Evolutionary conservation across 2,797 vertebrate genomes (phyloP).

Genomic region (Peromyscus melanophrys): DNA sequence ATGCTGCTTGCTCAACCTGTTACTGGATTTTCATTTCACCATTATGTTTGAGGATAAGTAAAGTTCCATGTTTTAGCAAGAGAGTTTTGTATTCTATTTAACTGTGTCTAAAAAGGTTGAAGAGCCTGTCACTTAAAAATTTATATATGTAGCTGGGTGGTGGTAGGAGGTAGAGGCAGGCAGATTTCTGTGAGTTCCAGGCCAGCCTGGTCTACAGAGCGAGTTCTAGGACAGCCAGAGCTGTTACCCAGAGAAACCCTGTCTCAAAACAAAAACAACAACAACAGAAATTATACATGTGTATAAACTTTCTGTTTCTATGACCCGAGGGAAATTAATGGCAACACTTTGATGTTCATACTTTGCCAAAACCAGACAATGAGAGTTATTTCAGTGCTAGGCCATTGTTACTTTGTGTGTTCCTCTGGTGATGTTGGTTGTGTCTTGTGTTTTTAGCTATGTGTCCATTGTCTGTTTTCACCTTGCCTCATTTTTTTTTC

Average conservation of each 20-base stretch:
- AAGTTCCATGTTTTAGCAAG: neutral
- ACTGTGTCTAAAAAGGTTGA: constrained; percentile 35
- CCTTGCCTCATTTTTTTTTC: constrained; percentile 50
- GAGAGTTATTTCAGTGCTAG: constrained; percentile 7
- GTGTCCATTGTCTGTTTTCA: constrained; percentile 38
- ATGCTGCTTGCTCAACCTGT: neutral
- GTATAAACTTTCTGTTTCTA: constrained; percentile 30
- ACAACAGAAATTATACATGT: neutral
- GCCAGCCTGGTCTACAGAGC: neutral
- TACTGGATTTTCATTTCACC: constrained; percentile 41
- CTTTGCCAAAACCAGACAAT: neutral
- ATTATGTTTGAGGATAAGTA: neutral
- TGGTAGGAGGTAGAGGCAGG: neutral
- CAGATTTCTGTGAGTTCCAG: neutral
- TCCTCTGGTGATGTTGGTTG: neutral
- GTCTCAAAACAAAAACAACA: neutral
- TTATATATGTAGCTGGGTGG: neutral
- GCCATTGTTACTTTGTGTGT: constrained; percentile 45
- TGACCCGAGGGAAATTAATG: constrained; percentile 4
- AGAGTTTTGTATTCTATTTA: constrained; percentile 8
- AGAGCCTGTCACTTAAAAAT: constrained; percentile 30
- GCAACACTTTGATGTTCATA: neutral
- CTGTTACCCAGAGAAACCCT: neutral
- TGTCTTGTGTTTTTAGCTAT: neutral
- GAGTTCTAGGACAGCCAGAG: neutral